Evolutionary conservation across 2,797 vertebrate species (phyloP).

Genomic region (Microtus obscurus): DNA sequence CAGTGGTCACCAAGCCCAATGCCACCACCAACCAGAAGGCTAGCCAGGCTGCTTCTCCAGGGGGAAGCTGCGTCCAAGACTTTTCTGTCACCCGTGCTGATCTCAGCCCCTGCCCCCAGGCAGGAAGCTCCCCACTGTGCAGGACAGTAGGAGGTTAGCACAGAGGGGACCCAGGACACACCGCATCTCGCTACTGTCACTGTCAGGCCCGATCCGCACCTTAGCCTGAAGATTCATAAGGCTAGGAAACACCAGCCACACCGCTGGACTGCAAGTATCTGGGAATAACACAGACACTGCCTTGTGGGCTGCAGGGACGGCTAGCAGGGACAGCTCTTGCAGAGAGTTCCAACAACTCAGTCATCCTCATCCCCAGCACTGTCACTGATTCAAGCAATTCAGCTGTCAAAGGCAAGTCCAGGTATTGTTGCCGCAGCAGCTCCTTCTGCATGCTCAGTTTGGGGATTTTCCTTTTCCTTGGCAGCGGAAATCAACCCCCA

Average conservation of each 20-base stretch:
- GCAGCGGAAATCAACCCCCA: not conserved
- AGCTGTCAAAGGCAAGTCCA: not conserved
- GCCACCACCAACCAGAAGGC: not conserved
- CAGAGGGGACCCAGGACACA: fast-evolving
- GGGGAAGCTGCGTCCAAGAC: not conserved
- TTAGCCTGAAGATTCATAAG: fast-evolving
- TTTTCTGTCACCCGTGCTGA: fast-evolving
- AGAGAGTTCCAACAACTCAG: not conserved
- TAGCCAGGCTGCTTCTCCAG: too few species aligned
- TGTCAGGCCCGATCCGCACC: not conserved
- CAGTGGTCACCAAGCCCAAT: fast-evolving
- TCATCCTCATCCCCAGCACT: fast-evolving
- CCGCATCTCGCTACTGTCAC: not conserved
- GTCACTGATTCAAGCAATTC: fast-evolving
- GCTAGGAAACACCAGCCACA: fast-evolving
- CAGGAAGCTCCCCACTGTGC: fast-evolving
- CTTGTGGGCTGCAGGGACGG: fast-evolving
- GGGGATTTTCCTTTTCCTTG: not conserved
- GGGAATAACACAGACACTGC: fast-evolving
- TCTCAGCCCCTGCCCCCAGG: not conserved
- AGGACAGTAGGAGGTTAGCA: too few species aligned
- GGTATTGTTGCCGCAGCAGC: fast-evolving
- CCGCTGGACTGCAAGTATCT: fast-evolving
- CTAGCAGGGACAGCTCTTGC: fast-evolving
- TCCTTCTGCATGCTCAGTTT: not conserved